These are phyloP conservation scores for Quadriops clusia DNA, from an alignment of 2,888 invertebrate species.

Conservation along the genomic window DNA sequence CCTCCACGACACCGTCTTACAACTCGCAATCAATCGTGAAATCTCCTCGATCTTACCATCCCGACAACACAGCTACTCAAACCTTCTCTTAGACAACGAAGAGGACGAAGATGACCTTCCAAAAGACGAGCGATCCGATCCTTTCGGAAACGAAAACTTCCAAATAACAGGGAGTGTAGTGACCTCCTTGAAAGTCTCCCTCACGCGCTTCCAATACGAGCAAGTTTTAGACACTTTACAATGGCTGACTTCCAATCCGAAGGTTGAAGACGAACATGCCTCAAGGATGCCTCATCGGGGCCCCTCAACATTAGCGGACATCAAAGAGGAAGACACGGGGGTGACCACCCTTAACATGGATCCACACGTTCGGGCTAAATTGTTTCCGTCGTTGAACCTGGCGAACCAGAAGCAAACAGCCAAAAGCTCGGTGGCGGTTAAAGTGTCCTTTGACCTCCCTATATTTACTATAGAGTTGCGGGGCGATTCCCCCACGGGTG, in stretches of 20 bases:
- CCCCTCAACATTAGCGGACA: conserved; percentile 26
- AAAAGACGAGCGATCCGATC: conserved; percentile 11
- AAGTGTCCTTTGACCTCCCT: conserved; percentile 60
- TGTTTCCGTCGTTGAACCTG: conserved; percentile 28
- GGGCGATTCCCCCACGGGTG: conserved; percentile 54
- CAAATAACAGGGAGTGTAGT: conserved; percentile 67
- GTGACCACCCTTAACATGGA: conserved; percentile 47
- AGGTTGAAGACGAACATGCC: conserved; percentile 28
- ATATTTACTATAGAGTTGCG: conserved; percentile 64
- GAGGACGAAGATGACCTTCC: conserved; percentile 18
- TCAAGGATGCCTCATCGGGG: conserved; percentile 20
- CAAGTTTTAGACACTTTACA: conserved; percentile 67
- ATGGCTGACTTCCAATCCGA: conserved; percentile 31
- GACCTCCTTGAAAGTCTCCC: conserved; percentile 71
- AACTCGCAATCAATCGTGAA: conserved; percentile 41
- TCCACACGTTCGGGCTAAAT: conserved; percentile 49
- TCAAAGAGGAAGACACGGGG: conserved; percentile 38
- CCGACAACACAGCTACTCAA: conserved; percentile 26
- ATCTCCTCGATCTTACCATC: conserved; percentile 21
- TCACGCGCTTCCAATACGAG: conserved; percentile 80
- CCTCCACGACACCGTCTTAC: conserved; percentile 77
- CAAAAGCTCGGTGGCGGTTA: conserved; percentile 19
- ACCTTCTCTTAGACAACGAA: conserved; percentile 27
- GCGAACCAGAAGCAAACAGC: conserved; percentile 9
- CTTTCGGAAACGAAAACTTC: conserved; percentile 25